These are phyloP conservation scores for Fragum fragum DNA, from an alignment of 2,888 invertebrate genomes.

Conservation along the genomic window DNA sequence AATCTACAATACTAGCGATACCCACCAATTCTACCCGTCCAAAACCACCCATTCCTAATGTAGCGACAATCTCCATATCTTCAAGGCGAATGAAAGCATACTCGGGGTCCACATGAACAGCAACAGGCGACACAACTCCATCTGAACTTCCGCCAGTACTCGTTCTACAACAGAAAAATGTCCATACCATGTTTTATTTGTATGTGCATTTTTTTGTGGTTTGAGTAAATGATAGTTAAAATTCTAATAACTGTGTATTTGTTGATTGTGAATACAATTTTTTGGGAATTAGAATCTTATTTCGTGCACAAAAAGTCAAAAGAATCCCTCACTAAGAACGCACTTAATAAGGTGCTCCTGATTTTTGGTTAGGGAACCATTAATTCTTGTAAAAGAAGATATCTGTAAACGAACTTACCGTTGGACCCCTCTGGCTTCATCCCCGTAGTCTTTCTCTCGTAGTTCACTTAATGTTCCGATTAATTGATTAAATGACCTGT, in stretches of 20 bases:
- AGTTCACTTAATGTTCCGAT: slow-evolving; percentile 94
- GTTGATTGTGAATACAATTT: too few species aligned
- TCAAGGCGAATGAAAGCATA: slow-evolving; percentile 91
- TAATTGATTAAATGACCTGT: slow-evolving; percentile 92
- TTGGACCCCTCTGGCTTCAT: slow-evolving; percentile 88
- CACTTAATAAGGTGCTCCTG: too few species aligned
- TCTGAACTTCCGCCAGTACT: slow-evolving; percentile 74
- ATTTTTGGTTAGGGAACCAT: too few species aligned
- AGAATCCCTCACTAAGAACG: too few species aligned
- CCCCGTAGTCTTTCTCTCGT: slow-evolving; percentile 92
- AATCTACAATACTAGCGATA: too few species aligned
- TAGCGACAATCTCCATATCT: slow-evolving; percentile 94
- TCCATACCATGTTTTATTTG: too few species aligned
- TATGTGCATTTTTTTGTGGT: too few species aligned
- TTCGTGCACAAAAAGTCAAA: too few species aligned
- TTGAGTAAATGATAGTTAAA: too few species aligned
- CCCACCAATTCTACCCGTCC: slow-evolving; percentile 94
- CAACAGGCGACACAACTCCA: slow-evolving; percentile 69
- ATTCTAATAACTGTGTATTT: too few species aligned
- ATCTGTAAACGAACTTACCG: slow-evolving; percentile 77
- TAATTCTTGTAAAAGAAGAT: too few species aligned
- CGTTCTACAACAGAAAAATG: slow-evolving; percentile 71
- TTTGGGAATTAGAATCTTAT: too few species aligned
- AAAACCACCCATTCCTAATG: slow-evolving; percentile 97
- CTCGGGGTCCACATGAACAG: slow-evolving; percentile 85